Conservation (phyloP, 2,113 vertebrate species). For the Engraulis encrasicolus region DNA sequence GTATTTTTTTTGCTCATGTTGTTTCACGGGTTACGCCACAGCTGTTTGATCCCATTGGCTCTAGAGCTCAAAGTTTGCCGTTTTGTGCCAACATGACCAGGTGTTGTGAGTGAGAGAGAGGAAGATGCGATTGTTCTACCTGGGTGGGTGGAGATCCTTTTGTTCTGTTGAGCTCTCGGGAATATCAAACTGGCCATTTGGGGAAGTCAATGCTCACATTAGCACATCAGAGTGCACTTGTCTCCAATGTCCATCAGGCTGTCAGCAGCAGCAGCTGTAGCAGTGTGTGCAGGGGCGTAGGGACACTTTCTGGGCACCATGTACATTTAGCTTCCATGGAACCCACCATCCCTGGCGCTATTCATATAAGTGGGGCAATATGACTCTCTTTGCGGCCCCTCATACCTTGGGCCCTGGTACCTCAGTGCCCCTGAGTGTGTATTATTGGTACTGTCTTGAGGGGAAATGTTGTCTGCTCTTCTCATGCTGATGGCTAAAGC, state of each 20-base stretch:
- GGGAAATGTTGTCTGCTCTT: background rate
- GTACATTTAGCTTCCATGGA: too few relatives aligned
- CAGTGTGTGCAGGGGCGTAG: too few relatives aligned
- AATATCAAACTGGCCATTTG: background rate
- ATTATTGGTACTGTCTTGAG: background rate
- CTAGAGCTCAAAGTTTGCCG: background rate
- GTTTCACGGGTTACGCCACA: background rate
- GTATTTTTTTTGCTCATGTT: background rate
- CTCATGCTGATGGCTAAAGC: background rate
- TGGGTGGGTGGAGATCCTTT: background rate
- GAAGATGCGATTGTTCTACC: background rate
- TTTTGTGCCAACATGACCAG: background rate
- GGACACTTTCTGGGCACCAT: too few relatives aligned
- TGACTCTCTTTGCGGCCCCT: too few relatives aligned
- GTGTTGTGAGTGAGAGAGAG: background rate
- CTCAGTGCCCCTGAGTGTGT: too few relatives aligned
- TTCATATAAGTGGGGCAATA: too few relatives aligned
- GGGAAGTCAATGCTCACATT: background rate
- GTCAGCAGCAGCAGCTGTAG: background rate
- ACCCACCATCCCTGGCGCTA: too few relatives aligned
- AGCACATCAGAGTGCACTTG: background rate
- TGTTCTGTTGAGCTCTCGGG: background rate
- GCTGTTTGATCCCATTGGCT: conserved; percentile 2
- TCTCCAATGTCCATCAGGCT: background rate
- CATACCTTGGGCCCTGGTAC: too few relatives aligned